Evolutionary conservation across 2,888 invertebrate genomes (phyloP).

Genomic region (Beris chalybata): DNA sequence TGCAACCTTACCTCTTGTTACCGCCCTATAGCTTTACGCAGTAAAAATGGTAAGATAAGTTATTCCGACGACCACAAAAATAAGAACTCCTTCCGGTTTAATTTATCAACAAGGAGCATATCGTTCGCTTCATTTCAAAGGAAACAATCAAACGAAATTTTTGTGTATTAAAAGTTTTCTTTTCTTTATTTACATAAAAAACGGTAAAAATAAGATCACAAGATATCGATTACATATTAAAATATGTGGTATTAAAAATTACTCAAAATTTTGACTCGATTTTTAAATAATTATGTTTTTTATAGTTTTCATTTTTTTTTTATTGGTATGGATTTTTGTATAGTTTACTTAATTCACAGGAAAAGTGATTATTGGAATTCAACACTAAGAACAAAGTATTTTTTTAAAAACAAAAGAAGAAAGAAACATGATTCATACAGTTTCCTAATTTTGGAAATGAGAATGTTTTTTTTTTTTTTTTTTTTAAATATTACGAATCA

Average conservation of each 20-base stretch:
- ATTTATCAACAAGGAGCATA: too few relatives aligned
- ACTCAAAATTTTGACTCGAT: constrained; percentile 29
- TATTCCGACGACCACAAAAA: too few relatives aligned
- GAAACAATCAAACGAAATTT: not conserved
- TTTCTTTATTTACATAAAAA: constrained; percentile 28
- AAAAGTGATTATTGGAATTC: constrained; percentile 13
- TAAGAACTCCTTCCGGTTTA: too few relatives aligned
- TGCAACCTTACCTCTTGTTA: too few relatives aligned
- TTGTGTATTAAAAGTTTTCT: constrained; percentile 31
- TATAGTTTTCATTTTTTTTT: constrained; percentile 1
- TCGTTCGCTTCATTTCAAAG: too few relatives aligned
- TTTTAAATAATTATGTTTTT: constrained; percentile 25
- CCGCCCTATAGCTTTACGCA: too few relatives aligned
- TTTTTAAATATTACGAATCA: too few relatives aligned
- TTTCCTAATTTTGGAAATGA: too few relatives aligned
- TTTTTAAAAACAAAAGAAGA: too few relatives aligned
- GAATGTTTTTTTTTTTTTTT: too few relatives aligned
- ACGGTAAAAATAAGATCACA: constrained; percentile 33
- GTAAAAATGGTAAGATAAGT: too few relatives aligned
- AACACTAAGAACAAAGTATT: not conserved
- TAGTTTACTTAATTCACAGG: not conserved
- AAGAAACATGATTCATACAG: too few relatives aligned
- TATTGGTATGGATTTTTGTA: not conserved
- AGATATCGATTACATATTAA: constrained; percentile 30
- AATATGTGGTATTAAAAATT: constrained; percentile 26